These are phyloP conservation scores for Zosterops pallidus DNA, from an alignment of 2,113 vertebrate genomes.

Conservation along the genomic window DNA sequence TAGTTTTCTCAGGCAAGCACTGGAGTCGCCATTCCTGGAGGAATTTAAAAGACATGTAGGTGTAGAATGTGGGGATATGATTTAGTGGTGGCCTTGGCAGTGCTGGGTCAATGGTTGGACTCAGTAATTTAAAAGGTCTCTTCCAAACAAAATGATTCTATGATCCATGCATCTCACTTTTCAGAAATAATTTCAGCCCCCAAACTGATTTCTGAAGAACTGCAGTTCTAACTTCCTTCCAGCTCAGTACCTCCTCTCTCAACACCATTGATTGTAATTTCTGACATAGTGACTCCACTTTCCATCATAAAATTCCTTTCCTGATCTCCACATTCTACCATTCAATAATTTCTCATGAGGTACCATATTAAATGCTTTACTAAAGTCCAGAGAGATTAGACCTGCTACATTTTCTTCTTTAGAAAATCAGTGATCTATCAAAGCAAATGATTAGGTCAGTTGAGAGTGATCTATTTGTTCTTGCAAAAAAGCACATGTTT, in stretches of 20 bases:
- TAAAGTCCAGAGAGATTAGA: conserved; percentile 28
- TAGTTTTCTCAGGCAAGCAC: background rate
- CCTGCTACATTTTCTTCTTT: conserved; percentile 26
- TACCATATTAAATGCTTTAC: conserved; percentile 7
- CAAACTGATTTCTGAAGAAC: background rate
- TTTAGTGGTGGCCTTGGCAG: background rate
- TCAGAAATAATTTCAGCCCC: background rate
- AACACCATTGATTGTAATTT: background rate
- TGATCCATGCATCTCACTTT: background rate
- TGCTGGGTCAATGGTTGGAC: background rate
- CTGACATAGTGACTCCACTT: background rate
- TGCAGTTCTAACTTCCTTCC: background rate
- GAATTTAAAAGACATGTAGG: background rate
- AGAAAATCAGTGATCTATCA: conserved; percentile 20
- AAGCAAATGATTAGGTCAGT: background rate
- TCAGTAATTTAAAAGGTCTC: background rate
- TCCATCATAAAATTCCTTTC: background rate
- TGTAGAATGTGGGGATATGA: too few relatives aligned
- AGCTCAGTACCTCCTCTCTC: background rate
- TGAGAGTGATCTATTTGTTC: conserved; percentile 7
- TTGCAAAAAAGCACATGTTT: background rate
- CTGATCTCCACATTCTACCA: background rate
- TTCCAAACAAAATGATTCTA: background rate
- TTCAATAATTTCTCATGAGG: conserved; percentile 23
- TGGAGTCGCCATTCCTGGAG: background rate